Evolutionary conservation across 2,797 vertebrate species (phyloP).

Genomic region (Lindbergichthys nudifrons): DNA sequence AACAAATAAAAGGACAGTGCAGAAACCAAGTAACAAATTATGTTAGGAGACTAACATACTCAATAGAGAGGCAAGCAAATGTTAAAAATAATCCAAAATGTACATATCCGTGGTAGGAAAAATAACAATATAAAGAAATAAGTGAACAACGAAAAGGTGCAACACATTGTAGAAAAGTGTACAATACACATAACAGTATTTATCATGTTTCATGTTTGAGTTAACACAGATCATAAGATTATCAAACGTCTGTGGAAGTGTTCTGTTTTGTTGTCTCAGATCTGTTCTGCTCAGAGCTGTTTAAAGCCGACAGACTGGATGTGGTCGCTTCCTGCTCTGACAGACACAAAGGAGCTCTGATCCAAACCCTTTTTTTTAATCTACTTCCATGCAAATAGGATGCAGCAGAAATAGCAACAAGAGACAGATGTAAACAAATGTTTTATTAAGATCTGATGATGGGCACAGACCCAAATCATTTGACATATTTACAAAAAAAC

Average conservation of each 20-base stretch:
- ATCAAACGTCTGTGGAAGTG: slow-evolving; percentile 1
- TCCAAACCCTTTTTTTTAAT: slow-evolving; percentile 12
- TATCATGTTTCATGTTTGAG: no score
- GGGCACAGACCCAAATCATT: slow-evolving; percentile 7
- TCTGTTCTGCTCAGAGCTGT: slow-evolving; percentile 28
- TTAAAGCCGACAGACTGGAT: slow-evolving; percentile 10
- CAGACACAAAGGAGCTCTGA: slow-evolving; percentile 30
- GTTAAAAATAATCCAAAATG: no score
- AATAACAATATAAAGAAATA: no score
- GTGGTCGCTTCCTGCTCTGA: slow-evolving; percentile 42
- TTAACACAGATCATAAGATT: no score
- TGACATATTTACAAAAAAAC: slow-evolving; percentile 24
- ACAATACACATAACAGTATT: no score
- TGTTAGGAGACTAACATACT: no score
- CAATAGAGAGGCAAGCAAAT: no score
- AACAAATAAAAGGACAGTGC: no score
- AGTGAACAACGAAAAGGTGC: no score
- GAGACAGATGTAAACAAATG: slow-evolving; percentile 37
- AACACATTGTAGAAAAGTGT: no score
- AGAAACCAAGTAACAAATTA: no score
- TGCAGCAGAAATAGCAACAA: slow-evolving; percentile 37
- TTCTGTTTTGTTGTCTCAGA: neutral
- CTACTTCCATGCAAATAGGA: slow-evolving; percentile 4
- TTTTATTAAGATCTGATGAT: slow-evolving; percentile 58
- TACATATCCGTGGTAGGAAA: no score